Percentiles rank a stretch among this genome's conserved stretches.
phyloP scores from a whole-genome alignment of 1,140 invertebrate species.

The Leguminivora glycinivorella region DNA sequence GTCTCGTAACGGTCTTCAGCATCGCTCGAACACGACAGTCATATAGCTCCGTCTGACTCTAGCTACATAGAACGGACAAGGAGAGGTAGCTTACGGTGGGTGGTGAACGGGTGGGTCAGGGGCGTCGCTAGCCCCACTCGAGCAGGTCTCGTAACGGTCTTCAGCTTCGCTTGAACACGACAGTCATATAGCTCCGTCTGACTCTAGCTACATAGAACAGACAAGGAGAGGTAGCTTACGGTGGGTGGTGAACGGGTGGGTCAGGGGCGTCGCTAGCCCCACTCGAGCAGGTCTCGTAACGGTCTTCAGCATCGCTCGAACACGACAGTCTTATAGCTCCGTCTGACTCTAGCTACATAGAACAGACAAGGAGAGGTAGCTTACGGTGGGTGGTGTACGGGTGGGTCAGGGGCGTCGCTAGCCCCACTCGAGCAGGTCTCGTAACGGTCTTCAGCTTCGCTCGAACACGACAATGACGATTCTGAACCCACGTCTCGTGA shows the following conservation, averaged over 20 bases:
- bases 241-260: conserved; percentile 28
- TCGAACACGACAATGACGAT: conserved; percentile 63
- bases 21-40: conserved; percentile 67
- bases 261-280: conserved; percentile 62
- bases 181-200: too few relatives aligned
- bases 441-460: conserved; percentile 67
- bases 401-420: conserved; percentile 49
- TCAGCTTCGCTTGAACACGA: conserved; percentile 67
- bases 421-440: conserved; percentile 71
- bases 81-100: conserved; percentile 15
- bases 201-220: too few relatives aligned
- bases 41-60: too few relatives aligned
- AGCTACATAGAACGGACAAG: too few relatives aligned
- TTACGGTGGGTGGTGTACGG: conserved; percentile 26
- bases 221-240: too few relatives aligned
- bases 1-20: conserved; percentile 71
- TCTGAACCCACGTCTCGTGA: conserved; percentile 53
- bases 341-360: too few relatives aligned
- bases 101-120: conserved; percentile 40
- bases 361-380: too few relatives aligned
- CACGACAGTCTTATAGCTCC: too few relatives aligned
- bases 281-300: conserved; percentile 71
- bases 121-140: conserved; percentile 58
- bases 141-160: conserved; percentile 71
- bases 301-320: conserved; percentile 67